Evolutionary conservation across 1,140 invertebrate genomes (phyloP).

Genomic region (Temnothorax longispinosus): DNA sequence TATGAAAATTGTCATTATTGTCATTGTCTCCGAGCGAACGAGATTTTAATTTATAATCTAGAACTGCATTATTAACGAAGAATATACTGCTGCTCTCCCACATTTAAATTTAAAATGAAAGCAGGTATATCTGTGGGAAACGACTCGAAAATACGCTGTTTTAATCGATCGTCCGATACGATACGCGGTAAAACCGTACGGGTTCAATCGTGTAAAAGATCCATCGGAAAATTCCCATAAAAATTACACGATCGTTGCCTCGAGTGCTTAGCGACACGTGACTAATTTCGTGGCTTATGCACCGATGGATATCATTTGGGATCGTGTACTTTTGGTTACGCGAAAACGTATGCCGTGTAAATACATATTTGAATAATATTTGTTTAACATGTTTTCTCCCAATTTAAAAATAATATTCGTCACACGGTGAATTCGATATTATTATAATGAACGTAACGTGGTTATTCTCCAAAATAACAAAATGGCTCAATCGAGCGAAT

Average conservation of each 20-base stretch:
- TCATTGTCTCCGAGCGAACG: background rate
- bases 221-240: constrained; percentile 52
- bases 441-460: constrained; percentile 26
- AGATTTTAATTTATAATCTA: constrained; percentile 46
- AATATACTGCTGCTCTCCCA: background rate
- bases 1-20: background rate
- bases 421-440: background rate
- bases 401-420: constrained; percentile 28
- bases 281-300: constrained; percentile 55
- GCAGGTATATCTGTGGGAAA: background rate
- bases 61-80: background rate
- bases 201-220: constrained; percentile 57
- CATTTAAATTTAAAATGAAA: constrained; percentile 50
- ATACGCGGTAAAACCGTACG: constrained; percentile 27
- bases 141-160: constrained; percentile 23
- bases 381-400: constrained; percentile 46
- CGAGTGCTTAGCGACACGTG: constrained; percentile 56
- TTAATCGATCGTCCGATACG: constrained; percentile 29
- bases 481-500: background rate
- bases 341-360: constrained; percentile 24
- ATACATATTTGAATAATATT: constrained; percentile 30
- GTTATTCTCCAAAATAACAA: constrained; percentile 9
- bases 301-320: constrained; percentile 38
- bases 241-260: constrained; percentile 53
- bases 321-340: constrained; percentile 43